phyloP scores from a whole-genome alignment of 2,113 vertebrate genomes.

The Cervus canadensis region DNA sequence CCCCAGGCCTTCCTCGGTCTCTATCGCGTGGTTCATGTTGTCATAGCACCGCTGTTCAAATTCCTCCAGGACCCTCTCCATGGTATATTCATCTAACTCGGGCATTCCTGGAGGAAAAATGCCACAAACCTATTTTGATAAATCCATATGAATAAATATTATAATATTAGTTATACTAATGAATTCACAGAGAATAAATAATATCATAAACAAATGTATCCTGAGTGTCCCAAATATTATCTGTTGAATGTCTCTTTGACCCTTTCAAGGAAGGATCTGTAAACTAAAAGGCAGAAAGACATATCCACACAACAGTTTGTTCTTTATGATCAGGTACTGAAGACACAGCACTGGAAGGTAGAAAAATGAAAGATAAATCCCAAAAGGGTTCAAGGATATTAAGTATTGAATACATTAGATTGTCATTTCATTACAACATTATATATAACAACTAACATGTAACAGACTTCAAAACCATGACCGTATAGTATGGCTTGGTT shows the following conservation, averaged over 20 bases:
- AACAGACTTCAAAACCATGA: neutral
- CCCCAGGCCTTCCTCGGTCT: slow-evolving; percentile 95
- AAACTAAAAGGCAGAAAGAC: neutral
- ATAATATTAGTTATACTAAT: neutral
- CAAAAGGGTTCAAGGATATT: neutral
- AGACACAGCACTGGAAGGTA: neutral
- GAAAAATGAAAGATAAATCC: neutral
- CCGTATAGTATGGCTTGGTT: neutral
- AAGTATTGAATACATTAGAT: neutral
- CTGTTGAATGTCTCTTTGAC: neutral
- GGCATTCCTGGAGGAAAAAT: slow-evolving; percentile 81
- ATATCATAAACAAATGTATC: neutral
- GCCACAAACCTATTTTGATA: neutral
- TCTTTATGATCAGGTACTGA: neutral
- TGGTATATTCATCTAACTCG: slow-evolving; percentile 89
- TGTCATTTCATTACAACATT: neutral
- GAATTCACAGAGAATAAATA: neutral
- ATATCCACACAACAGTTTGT: neutral
- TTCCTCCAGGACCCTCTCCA: slow-evolving; percentile 94
- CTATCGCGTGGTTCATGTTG: slow-evolving; percentile 94
- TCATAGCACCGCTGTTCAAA: slow-evolving; percentile 93
- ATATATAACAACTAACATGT: neutral
- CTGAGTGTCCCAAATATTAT: neutral
- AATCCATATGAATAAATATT: accelerated
- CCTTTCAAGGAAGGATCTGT: neutral